Conservation (phyloP, 2,113 vertebrate species). For the Rhizomys pruinosus region DNA sequence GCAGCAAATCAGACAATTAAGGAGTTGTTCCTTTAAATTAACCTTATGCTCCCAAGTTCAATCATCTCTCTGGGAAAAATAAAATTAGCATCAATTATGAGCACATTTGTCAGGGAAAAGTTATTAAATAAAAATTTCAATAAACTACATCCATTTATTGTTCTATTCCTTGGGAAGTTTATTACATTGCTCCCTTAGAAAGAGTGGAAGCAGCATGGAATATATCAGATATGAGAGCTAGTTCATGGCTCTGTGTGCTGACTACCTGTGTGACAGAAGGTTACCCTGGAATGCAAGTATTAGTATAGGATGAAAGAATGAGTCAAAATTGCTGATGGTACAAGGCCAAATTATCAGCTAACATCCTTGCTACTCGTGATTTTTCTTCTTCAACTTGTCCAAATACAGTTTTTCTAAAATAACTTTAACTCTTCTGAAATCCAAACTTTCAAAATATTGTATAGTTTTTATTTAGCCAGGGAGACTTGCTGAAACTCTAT, state of each 20-base stretch:
- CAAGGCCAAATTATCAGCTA: not conserved
- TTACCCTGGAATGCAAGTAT: not conserved
- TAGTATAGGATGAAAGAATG: not conserved
- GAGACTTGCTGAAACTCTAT: not conserved
- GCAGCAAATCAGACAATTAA: not conserved
- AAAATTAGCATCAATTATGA: conserved; percentile 14
- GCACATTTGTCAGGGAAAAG: not conserved
- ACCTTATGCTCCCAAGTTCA: not conserved
- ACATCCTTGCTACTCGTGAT: not conserved
- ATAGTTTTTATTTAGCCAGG: not conserved
- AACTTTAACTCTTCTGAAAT: not conserved
- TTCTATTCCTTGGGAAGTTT: not conserved
- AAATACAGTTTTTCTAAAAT: not conserved
- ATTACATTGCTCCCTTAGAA: not conserved
- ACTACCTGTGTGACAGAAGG: not conserved
- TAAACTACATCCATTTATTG: not conserved
- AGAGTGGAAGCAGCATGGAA: not conserved
- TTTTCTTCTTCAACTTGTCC: not conserved
- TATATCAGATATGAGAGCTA: too few species aligned
- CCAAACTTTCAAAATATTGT: not conserved
- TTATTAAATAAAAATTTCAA: conserved; percentile 29
- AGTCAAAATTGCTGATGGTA: not conserved
- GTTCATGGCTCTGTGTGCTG: not conserved
- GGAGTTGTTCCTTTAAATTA: not conserved
- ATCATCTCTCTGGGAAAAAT: not conserved